Percentiles rank a stretch among this genome's conserved stretches.
Evolutionary conservation across 2,888 invertebrate species (phyloP).

Genomic region (Unio pictorum): DNA sequence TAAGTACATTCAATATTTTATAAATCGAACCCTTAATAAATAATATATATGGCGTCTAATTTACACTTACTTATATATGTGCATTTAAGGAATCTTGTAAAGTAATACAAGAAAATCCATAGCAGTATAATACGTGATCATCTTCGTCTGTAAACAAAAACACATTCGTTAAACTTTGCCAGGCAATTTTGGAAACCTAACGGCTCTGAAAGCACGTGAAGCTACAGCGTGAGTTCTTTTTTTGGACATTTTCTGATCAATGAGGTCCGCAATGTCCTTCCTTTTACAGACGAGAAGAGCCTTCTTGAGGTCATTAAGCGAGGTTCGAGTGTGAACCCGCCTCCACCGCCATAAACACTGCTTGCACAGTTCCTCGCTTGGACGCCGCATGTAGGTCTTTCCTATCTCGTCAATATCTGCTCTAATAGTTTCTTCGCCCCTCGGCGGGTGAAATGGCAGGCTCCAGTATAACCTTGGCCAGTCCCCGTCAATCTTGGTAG

Average conservation of each 20-base stretch:
- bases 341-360: conserved; percentile 57
- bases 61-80: too few species aligned
- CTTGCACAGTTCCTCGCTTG: conserved; percentile 38
- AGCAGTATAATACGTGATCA: too few species aligned
- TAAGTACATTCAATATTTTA: too few species aligned
- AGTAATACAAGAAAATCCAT: too few species aligned
- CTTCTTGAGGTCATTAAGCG: conserved; percentile 51
- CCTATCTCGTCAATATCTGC: conserved; percentile 59
- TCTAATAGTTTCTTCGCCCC: conserved; percentile 55
- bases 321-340: conserved; percentile 60
- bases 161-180: background rate
- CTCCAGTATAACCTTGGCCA: conserved; percentile 58
- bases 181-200: conserved; percentile 43
- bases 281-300: conserved; percentile 46
- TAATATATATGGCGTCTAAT: too few species aligned
- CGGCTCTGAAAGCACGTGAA: conserved; percentile 38
- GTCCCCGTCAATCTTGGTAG: conserved; percentile 52
- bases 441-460: conserved; percentile 58
- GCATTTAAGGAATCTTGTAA: too few species aligned
- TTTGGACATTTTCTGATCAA: conserved; percentile 37
- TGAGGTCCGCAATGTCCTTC: conserved; percentile 54
- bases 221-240: conserved; percentile 32
- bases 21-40: too few species aligned
- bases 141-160: too few species aligned
- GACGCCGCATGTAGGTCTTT: conserved; percentile 53